Conservation (phyloP, 2,113 vertebrate species). For the Panurus biarmicus region DNA sequence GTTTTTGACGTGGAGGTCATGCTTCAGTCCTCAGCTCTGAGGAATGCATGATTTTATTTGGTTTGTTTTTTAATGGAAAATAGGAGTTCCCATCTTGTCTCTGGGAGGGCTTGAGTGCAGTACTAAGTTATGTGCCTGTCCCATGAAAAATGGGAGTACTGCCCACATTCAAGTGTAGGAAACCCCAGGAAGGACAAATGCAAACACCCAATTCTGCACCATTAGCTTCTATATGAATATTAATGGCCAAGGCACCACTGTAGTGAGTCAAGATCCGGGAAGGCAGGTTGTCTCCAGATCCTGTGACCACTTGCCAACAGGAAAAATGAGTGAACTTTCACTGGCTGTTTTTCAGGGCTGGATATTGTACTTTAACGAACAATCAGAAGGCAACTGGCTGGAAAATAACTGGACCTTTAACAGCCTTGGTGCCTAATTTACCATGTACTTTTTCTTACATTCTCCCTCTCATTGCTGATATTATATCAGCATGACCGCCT, state of each 20-base stretch:
- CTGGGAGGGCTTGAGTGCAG: background rate
- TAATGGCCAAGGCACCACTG: background rate
- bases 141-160: background rate
- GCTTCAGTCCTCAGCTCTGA: background rate
- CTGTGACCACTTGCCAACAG: slow-evolving; percentile 18
- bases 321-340: slow-evolving; percentile 42
- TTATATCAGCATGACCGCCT: slow-evolving; percentile 54
- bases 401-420: slow-evolving; percentile 66
- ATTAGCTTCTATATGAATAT: slow-evolving; percentile 33
- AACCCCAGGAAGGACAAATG: slow-evolving; percentile 3
- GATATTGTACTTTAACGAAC: slow-evolving; percentile 54
- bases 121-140: background rate
- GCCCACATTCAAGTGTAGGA: background rate
- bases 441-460: slow-evolving; percentile 51
- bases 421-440: slow-evolving; percentile 64
- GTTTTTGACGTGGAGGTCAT: background rate
- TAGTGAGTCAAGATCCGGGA: background rate
- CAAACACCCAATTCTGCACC: slow-evolving; percentile 13
- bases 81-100: background rate
- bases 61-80: background rate
- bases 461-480: slow-evolving; percentile 45
- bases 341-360: slow-evolving; percentile 29
- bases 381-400: slow-evolving; percentile 66
- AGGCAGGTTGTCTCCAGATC: background rate
- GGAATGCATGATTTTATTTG: background rate